These are phyloP conservation scores for Pseudolycoriella hygida DNA, from an alignment of 2,888 invertebrate species.

Conservation along the genomic window DNA sequence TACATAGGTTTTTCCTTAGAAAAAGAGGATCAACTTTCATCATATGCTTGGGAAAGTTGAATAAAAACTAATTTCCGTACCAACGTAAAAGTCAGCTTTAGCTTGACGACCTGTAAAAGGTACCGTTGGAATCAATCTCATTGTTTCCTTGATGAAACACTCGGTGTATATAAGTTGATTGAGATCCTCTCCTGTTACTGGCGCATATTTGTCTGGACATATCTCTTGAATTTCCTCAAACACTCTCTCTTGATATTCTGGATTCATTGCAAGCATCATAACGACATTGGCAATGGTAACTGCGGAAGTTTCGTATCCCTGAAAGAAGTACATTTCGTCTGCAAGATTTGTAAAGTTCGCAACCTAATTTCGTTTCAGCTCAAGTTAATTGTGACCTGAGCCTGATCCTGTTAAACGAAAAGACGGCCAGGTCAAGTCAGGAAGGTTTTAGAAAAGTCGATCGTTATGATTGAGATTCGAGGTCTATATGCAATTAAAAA, in stretches of 20 bases:
- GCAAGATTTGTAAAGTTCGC: too few relatives aligned
- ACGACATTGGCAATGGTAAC: background rate
- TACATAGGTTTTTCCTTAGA: background rate
- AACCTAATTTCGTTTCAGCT: too few relatives aligned
- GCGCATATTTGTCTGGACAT: background rate
- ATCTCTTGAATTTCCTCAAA: slow-evolving; percentile 1
- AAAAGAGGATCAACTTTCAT: too few relatives aligned
- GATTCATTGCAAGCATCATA: background rate
- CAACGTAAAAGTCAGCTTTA: background rate
- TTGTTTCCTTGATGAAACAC: slow-evolving; percentile 2
- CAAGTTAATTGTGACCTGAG: too few relatives aligned
- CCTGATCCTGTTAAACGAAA: too few relatives aligned
- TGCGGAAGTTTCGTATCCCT: slow-evolving; percentile 2
- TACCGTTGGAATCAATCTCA: slow-evolving; percentile 2
- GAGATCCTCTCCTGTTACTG: background rate
- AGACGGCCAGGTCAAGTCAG: too few relatives aligned
- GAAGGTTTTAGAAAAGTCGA: too few relatives aligned
- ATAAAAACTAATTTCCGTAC: background rate
- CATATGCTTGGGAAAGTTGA: background rate
- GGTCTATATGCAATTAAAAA: too few relatives aligned
- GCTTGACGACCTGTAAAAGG: background rate
- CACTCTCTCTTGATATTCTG: slow-evolving; percentile 3
- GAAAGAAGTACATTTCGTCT: background rate
- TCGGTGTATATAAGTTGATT: slow-evolving; percentile 1
- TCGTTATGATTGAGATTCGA: too few relatives aligned